Evolutionary conservation across 2,888 invertebrate genomes (phyloP).

Genomic region (Eucera pruinosa): DNA sequence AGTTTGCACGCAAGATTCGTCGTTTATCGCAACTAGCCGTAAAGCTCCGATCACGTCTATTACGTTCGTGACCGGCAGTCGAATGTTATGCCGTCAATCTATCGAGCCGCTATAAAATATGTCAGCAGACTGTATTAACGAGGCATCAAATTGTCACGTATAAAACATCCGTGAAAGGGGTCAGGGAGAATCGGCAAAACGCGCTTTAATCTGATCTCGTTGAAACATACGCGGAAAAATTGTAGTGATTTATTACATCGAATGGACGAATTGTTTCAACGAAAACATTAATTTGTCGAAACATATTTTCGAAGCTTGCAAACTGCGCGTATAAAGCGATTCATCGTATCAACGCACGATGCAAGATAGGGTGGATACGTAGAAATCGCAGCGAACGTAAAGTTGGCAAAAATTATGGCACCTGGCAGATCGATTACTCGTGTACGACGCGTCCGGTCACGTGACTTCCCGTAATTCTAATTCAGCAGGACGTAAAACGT

Average conservation of each 20-base stretch:
- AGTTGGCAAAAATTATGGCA: slow-evolving; percentile 34
- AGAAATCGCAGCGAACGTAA: slow-evolving; percentile 5
- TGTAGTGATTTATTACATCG: slow-evolving; percentile 13
- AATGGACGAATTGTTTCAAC: background rate
- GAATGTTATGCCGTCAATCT: slow-evolving; percentile 62
- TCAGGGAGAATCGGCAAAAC: background rate
- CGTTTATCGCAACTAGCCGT: slow-evolving; percentile 52
- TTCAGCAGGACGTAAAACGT: slow-evolving; percentile 37
- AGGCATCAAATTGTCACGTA: slow-evolving; percentile 20
- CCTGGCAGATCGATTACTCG: slow-evolving; percentile 38
- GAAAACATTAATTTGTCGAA: background rate
- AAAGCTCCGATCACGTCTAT: slow-evolving; percentile 67
- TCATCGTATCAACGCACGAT: background rate
- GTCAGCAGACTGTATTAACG: slow-evolving; percentile 45
- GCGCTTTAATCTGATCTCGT: background rate
- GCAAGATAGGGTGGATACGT: background rate
- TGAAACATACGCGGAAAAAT: background rate
- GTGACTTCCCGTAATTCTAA: slow-evolving; percentile 58
- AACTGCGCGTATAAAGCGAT: background rate
- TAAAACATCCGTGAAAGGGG: slow-evolving; percentile 22
- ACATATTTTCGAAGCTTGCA: background rate
- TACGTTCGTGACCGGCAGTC: slow-evolving; percentile 65
- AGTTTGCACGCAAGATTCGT: slow-evolving; percentile 36
- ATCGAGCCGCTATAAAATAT: slow-evolving; percentile 58
- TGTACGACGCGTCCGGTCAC: slow-evolving; percentile 46